These are phyloP conservation scores for Epinotia brunnichana DNA, from an alignment of 2,888 invertebrate genomes.

Conservation along the genomic window DNA sequence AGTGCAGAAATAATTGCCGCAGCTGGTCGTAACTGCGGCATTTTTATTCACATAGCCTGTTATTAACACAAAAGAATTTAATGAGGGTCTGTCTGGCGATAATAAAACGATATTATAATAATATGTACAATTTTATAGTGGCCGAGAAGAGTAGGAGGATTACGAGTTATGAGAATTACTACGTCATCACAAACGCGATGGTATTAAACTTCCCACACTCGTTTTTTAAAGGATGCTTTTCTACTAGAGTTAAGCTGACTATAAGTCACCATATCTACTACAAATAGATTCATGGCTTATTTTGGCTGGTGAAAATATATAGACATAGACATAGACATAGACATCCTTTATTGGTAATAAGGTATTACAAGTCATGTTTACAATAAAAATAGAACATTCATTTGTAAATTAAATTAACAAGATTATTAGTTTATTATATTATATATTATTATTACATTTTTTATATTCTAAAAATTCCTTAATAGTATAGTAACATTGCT, in stretches of 20 bases:
- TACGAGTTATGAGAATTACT: conserved; percentile 47
- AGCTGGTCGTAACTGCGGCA: conserved; percentile 49
- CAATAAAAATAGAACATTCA: no score
- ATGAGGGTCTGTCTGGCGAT: conserved; percentile 57
- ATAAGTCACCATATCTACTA: no score
- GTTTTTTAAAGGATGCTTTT: background rate
- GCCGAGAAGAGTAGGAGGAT: conserved; percentile 51
- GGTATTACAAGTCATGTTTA: no score
- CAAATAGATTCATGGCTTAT: no score
- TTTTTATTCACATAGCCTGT: conserved; percentile 49
- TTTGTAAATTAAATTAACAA: no score
- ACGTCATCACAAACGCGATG: conserved; percentile 3
- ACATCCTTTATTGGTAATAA: no score
- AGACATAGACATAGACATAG: no score
- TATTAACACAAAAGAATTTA: conserved; percentile 63
- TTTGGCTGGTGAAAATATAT: no score
- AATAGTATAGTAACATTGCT: no score
- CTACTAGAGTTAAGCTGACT: background rate
- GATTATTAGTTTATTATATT: no score
- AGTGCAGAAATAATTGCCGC: conserved; percentile 52
- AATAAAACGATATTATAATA: conserved; percentile 62
- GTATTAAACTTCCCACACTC: background rate
- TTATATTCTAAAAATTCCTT: no score
- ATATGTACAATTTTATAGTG: conserved; percentile 51
- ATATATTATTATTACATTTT: no score